These are phyloP conservation scores for Peromyscus polionotus DNA, from an alignment of 2,113 vertebrate genomes.

Conservation along the genomic window DNA sequence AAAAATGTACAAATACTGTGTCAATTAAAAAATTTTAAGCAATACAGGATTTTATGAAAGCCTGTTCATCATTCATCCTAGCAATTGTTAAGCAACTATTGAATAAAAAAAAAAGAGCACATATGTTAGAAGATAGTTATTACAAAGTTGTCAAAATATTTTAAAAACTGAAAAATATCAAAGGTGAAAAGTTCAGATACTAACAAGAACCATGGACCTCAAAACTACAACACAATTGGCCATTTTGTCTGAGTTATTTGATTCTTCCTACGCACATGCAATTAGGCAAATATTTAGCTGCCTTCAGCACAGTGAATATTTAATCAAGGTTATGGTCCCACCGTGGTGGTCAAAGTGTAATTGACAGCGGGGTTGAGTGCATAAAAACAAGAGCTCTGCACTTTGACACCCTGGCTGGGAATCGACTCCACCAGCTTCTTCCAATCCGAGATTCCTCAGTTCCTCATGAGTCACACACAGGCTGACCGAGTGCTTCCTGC, in stretches of 20 bases:
- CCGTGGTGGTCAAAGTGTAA: neutral
- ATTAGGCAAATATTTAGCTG: neutral
- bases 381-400: neutral
- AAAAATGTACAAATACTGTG: neutral
- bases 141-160: conserved; percentile 7
- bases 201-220: neutral
- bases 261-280: neutral
- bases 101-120: neutral
- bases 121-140: conserved; percentile 5
- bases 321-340: neutral
- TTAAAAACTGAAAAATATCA: conserved; percentile 14
- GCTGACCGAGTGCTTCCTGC: neutral
- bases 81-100: neutral
- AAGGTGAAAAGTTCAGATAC: neutral
- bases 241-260: neutral
- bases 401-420: neutral
- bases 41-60: neutral
- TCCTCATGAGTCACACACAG: neutral
- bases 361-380: neutral
- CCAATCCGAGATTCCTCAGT: no score
- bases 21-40: neutral
- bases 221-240: neutral
- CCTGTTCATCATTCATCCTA: neutral
- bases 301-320: neutral
- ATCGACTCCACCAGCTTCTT: neutral